Evolutionary conservation across 92 coral and sea anemone species (phyloP), one percentile per base, ranked within the genome.

Genomic region (Palythoa grandis): DNA sequence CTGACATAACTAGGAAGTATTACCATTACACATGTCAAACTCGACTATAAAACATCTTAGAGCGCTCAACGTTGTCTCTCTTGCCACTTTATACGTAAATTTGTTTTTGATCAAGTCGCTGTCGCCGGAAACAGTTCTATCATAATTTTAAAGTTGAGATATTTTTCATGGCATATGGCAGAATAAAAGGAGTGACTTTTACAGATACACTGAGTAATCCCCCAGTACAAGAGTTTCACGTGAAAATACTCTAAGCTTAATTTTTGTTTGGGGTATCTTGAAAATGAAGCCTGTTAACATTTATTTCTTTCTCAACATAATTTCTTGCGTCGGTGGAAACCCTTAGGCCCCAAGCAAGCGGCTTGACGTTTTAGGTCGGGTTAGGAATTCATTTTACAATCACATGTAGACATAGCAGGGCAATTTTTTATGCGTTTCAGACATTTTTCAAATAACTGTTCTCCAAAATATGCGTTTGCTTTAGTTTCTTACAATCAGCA

Each of bases 21-120:
- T 77, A 53, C 68, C 3, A 53, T 77, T 57, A 53, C 82, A 77
- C 23, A 77, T 77, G 82, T 16, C 82, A 77, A 23, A 43, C 17
- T n/a, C 68, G 14, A 43, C 23, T 40, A 56, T 25, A 54, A 53
- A 56, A 77, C 82, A 77, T 22, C 50, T 77, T 53, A 16, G 52
- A 24, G 50, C 20, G 35, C 22, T 53, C 43, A 22, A 12, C 23
- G 52, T 56, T 77, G 16, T 7, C 38, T 77, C 19, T 56, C 19
- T 77, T 14, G 24, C 52, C 52, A 38, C 76, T 16, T 25, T 53
- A 52, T 14, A 14, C 20, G 39, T 23, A 14, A 23, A 52, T 20
- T 22, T n/a, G 79, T 75, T 47, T 76, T 11, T 52, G n/a, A 76
- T 13, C 7, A 52, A 76, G 43, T 76, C 48, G 17, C 19, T 5